These are phyloP conservation scores for Drosophila ezoana DNA, from an alignment of 2,888 invertebrate species.

Conservation along the genomic window DNA sequence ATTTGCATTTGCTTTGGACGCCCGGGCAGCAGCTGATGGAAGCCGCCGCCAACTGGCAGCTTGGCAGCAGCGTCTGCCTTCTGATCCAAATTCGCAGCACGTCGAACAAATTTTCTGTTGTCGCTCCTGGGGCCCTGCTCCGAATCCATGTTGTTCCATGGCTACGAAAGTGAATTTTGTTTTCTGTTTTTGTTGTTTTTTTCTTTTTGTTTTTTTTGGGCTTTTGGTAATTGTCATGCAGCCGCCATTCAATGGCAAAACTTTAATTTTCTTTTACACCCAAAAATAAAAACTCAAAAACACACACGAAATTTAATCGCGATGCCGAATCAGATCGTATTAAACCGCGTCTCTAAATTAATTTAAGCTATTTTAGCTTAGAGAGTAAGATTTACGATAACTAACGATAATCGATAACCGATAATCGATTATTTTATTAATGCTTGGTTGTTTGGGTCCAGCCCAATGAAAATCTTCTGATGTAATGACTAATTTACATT, in stretches of 20 bases:
- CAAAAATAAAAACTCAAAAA: slow-evolving; percentile 10
- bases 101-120: slow-evolving; percentile 59
- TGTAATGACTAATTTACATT: too few relatives aligned
- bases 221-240: slow-evolving; percentile 66
- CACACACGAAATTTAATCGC: slow-evolving; percentile 18
- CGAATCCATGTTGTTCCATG: slow-evolving; percentile 34
- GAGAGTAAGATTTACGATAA: background rate
- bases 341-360: background rate
- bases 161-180: slow-evolving; percentile 70
- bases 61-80: slow-evolving; percentile 46
- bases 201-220: slow-evolving; percentile 10
- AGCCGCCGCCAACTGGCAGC: slow-evolving; percentile 7
- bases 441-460: too few relatives aligned
- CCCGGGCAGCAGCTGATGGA: slow-evolving; percentile 30
- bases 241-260: slow-evolving; percentile 61
- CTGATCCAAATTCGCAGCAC: slow-evolving; percentile 76
- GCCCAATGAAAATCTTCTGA: background rate
- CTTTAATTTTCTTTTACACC: slow-evolving; percentile 62
- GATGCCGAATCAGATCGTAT: slow-evolving; percentile 7
- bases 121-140: slow-evolving; percentile 26
- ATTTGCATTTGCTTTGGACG: slow-evolving; percentile 65
- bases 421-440: background rate
- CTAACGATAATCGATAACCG: background rate
- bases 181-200: slow-evolving; percentile 1
- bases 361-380: background rate